Conservation (phyloP, 2,113 vertebrate species). For the Glaucidium brasilianum region DNA sequence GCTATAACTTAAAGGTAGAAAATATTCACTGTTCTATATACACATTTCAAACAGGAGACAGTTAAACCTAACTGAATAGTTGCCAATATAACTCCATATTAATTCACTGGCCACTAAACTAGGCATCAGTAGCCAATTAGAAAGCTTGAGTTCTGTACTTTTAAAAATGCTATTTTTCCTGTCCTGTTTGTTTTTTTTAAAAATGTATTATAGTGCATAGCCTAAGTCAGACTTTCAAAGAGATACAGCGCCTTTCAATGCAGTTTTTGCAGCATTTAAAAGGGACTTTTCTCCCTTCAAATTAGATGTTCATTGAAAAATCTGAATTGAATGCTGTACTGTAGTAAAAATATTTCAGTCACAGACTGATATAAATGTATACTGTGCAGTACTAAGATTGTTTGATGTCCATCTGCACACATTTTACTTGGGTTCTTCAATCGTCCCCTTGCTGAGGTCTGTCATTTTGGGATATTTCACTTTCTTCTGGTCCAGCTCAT, state of each 20-base stretch:
- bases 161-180: conserved; percentile 43
- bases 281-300: conserved; percentile 68
- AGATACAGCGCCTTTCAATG: conserved; percentile 62
- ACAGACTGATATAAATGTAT: conserved; percentile 70
- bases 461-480: conserved; percentile 99
- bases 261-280: conserved; percentile 65
- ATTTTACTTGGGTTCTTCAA: conserved; percentile 95
- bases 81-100: conserved; percentile 35
- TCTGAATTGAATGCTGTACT: conserved; percentile 71
- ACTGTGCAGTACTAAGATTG: conserved; percentile 47
- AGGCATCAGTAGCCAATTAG: conserved; percentile 57
- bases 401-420: conserved; percentile 46
- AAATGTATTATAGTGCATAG: conserved; percentile 65
- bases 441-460: conserved; percentile 97
- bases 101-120: conserved; percentile 54
- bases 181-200: conserved; percentile 52
- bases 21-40: conserved; percentile 33
- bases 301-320: conserved; percentile 65
- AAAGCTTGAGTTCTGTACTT: conserved; percentile 27
- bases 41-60: conserved; percentile 46
- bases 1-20: conserved; percentile 65
- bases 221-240: conserved; percentile 68
- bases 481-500: conserved; percentile 99
- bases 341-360: conserved; percentile 70
- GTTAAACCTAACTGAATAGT: conserved; percentile 36